Percentiles rank a stretch among this genome's conserved stretches.
Conservation (phyloP, 2,797 vertebrate species). For the Xiphophorus birchmanni region DNA sequence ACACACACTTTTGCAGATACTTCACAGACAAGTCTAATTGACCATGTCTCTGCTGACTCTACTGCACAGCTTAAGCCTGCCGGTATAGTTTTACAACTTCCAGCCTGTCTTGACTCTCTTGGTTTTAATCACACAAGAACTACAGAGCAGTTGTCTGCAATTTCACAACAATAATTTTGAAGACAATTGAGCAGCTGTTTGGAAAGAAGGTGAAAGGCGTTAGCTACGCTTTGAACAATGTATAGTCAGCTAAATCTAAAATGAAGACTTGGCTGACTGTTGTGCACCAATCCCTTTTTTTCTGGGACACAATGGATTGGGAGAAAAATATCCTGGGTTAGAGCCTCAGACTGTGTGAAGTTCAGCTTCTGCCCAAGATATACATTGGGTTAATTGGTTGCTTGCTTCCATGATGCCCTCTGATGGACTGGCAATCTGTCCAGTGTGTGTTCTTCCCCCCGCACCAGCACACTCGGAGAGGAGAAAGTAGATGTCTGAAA, state of each 20-base stretch:
- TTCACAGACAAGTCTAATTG: neutral
- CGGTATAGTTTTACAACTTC: neutral
- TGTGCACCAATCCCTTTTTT: slow-evolving; percentile 7
- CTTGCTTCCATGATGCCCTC: neutral
- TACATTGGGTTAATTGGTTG: neutral
- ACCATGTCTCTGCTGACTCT: neutral
- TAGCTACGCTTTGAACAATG: slow-evolving; percentile 7
- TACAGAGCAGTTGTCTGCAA: neutral
- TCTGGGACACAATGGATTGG: slow-evolving; percentile 9
- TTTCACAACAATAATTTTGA: slow-evolving; percentile 2
- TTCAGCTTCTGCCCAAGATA: neutral
- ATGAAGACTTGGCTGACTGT: neutral
- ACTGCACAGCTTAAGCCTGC: neutral
- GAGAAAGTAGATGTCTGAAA: neutral
- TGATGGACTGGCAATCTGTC: neutral
- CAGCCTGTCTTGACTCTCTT: neutral
- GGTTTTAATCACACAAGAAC: slow-evolving; percentile 8
- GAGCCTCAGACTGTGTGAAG: neutral
- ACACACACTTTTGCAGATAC: neutral
- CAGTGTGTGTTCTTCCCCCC: neutral
- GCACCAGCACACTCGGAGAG: neutral
- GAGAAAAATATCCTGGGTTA: slow-evolving; percentile 2
- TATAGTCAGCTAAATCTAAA: slow-evolving; percentile 22
- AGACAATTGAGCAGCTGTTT: neutral
- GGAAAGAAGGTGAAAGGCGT: slow-evolving; percentile 3